phyloP scores from a whole-genome alignment of 2,113 vertebrate species.

The Scomber japonicus region DNA sequence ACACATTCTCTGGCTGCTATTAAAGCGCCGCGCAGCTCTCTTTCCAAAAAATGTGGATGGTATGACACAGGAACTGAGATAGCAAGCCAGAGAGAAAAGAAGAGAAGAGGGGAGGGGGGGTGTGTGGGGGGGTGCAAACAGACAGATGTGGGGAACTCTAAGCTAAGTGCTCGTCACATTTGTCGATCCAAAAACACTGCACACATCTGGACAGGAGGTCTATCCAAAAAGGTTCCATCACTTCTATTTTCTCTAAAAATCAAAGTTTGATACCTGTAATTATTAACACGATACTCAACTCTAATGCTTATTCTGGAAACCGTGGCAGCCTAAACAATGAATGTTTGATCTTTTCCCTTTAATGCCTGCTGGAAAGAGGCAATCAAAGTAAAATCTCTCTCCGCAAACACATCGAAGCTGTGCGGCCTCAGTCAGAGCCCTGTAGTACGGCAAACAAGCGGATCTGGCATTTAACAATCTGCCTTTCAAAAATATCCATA shows the following conservation, averaged over 20 bases:
- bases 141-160: constrained; percentile 63
- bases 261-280: constrained; percentile 59
- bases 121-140: background rate
- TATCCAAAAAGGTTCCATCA: background rate
- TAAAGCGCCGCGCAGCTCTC: constrained; percentile 72
- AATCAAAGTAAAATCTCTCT: constrained; percentile 65
- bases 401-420: constrained; percentile 22
- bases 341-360: constrained; percentile 61
- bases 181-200: constrained; percentile 50
- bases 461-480: constrained; percentile 71
- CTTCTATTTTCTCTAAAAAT: constrained; percentile 6
- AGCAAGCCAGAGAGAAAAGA: constrained; percentile 53
- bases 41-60: constrained; percentile 71
- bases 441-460: constrained; percentile 56
- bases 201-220: constrained; percentile 66
- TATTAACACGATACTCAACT: constrained; percentile 65
- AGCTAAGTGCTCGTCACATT: constrained; percentile 61
- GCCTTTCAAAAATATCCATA: constrained; percentile 76
- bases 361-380: constrained; percentile 54
- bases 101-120: background rate
- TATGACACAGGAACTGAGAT: constrained; percentile 73
- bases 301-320: constrained; percentile 45
- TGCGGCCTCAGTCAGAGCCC: constrained; percentile 34
- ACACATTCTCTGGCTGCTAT: constrained; percentile 86
- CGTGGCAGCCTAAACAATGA: constrained; percentile 35